These are phyloP conservation scores for Crotalus horridus DNA, from an alignment of 2,113 vertebrate species.

Conservation along the genomic window DNA sequence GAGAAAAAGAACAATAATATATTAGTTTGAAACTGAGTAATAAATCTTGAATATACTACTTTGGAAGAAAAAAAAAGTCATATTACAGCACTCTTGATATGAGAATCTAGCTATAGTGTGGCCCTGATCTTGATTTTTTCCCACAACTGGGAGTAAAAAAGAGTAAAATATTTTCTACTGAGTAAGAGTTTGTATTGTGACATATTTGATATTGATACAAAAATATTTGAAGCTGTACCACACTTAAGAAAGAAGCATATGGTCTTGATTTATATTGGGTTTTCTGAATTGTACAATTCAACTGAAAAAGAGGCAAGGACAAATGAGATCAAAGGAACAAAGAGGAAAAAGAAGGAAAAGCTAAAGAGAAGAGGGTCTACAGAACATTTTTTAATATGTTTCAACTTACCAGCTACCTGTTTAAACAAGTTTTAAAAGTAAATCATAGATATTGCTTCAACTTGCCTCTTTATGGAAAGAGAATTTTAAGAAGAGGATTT, in stretches of 20 bases:
- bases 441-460: background rate
- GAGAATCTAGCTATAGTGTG: background rate
- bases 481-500: constrained; percentile 18
- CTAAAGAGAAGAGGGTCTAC: background rate
- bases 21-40: background rate
- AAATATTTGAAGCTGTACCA: background rate
- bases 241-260: background rate
- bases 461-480: background rate
- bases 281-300: background rate
- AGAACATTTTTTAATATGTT: background rate
- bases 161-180: background rate
- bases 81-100: background rate
- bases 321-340: background rate
- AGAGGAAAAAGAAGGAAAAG: background rate
- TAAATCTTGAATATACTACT: background rate
- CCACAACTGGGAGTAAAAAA: background rate
- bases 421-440: constrained; percentile 1
- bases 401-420: background rate
- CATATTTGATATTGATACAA: background rate
- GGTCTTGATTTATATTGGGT: background rate
- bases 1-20: background rate
- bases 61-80: background rate
- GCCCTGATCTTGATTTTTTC: background rate
- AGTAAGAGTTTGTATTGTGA: background rate
- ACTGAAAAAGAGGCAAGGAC: background rate